Percentiles rank a stretch among this genome's conserved stretches.
Conservation (phyloP, 2,113 vertebrate species). For the Lipophrys pholis region DNA sequence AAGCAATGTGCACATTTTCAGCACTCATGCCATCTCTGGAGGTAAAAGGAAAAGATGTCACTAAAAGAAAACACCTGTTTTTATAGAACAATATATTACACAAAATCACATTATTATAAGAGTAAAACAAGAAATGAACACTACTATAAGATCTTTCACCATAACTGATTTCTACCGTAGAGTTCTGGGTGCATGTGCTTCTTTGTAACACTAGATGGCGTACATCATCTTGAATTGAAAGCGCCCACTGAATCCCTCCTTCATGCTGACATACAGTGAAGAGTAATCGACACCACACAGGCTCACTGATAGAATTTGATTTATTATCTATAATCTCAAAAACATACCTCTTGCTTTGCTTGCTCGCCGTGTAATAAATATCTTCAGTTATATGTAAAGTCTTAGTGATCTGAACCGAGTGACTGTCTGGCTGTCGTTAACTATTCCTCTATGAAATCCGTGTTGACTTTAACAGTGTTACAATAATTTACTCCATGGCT, state of each 20-base stretch:
- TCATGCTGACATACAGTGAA: background rate
- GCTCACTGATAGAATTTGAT: constrained; percentile 83
- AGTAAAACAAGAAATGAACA: no score
- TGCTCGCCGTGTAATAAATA: constrained; percentile 82
- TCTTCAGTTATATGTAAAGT: constrained; percentile 72
- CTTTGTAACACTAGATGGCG: constrained; percentile 51
- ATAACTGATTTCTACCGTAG: background rate
- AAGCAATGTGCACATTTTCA: no score
- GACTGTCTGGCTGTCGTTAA: constrained; percentile 12
- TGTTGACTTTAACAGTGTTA: constrained; percentile 41
- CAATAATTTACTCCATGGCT: constrained; percentile 66
- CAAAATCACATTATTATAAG: no score
- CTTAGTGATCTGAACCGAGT: constrained; percentile 42
- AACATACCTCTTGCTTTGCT: constrained; percentile 86
- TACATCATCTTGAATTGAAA: background rate
- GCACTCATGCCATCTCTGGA: no score
- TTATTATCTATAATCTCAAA: constrained; percentile 90
- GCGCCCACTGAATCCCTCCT: background rate
- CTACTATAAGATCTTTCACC: background rate
- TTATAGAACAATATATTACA: no score
- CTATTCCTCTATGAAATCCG: constrained; percentile 36
- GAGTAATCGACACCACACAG: constrained; percentile 36
- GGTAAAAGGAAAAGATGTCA: no score
- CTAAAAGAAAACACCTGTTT: no score
- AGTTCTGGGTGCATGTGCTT: background rate